These are phyloP conservation scores for Volucella zonaria DNA, from an alignment of 2,888 invertebrate genomes.

Conservation along the genomic window DNA sequence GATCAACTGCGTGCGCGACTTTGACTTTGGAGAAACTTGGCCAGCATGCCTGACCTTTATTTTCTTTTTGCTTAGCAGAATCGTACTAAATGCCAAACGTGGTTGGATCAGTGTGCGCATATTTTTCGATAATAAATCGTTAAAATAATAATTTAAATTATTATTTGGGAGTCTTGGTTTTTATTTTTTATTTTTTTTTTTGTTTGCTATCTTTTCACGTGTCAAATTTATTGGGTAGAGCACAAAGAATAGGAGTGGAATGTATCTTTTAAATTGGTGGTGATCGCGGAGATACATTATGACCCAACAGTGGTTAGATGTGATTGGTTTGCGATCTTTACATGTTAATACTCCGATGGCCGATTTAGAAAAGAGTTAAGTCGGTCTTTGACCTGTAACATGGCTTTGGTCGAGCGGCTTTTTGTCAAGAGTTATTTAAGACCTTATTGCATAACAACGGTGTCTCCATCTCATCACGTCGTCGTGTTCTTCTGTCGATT, in stretches of 20 bases:
- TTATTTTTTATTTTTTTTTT: no score
- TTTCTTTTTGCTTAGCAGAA: conserved; percentile 23
- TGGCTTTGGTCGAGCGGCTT: conserved; percentile 13
- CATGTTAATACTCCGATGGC: conserved; percentile 19
- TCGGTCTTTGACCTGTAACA: conserved; percentile 65
- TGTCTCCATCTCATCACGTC: neutral
- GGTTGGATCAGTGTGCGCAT: conserved; percentile 2
- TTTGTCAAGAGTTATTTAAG: neutral
- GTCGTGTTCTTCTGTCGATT: conserved; percentile 3
- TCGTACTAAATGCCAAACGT: conserved; percentile 44
- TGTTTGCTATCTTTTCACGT: conserved; percentile 15
- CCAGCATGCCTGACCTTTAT: conserved; percentile 38
- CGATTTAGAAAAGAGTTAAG: conserved; percentile 34
- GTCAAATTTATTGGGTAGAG: neutral
- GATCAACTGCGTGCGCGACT: neutral
- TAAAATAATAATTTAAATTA: conserved; percentile 1
- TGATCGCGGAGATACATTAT: conserved; percentile 18
- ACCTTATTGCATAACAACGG: conserved; percentile 40
- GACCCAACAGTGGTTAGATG: conserved; percentile 7
- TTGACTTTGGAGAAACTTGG: neutral
- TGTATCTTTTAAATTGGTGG: conserved; percentile 20
- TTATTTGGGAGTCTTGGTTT: no score
- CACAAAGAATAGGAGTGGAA: neutral
- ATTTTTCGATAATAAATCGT: conserved; percentile 16
- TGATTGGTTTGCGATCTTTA: conserved; percentile 10